phyloP scores from a whole-genome alignment of 2,888 invertebrate species.

The Diloba caeruleocephala region DNA sequence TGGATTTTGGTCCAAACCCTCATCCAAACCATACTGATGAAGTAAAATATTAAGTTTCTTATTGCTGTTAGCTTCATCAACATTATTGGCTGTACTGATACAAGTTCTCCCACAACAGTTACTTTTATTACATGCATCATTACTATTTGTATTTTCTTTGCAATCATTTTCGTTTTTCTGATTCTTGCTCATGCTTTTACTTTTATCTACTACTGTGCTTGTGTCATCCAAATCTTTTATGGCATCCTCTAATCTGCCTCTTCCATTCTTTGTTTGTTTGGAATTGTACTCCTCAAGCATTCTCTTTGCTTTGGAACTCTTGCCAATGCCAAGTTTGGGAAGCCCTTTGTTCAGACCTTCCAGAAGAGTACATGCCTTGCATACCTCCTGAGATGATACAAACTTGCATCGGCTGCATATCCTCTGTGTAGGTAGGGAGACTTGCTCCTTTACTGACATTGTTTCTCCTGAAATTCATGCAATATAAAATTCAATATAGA shows the following conservation, averaged over 20 bases:
- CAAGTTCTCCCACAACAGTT: slow-evolving; percentile 64
- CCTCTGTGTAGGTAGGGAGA: slow-evolving; percentile 94
- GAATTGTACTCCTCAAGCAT: slow-evolving; percentile 89
- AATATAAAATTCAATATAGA: too few relatives aligned
- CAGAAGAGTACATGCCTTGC: slow-evolving; percentile 98
- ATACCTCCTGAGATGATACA: slow-evolving; percentile 97
- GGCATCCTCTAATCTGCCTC: slow-evolving; percentile 50
- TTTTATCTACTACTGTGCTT: slow-evolving; percentile 43
- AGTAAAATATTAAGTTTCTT: slow-evolving; percentile 70
- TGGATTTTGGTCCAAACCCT: slow-evolving; percentile 31
- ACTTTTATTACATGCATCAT: slow-evolving; percentile 46
- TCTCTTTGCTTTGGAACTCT: slow-evolving; percentile 93
- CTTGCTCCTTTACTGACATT: slow-evolving; percentile 94
- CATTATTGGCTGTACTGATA: slow-evolving; percentile 46
- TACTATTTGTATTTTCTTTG: slow-evolving; percentile 26
- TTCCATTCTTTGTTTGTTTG: slow-evolving; percentile 58
- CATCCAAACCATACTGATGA: slow-evolving; percentile 69
- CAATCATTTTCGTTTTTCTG: slow-evolving; percentile 46
- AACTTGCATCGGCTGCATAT: slow-evolving; percentile 96
- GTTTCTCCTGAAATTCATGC: slow-evolving; percentile 92
- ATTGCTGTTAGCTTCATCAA: slow-evolving; percentile 51
- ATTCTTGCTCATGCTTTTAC: slow-evolving; percentile 55
- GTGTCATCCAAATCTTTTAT: slow-evolving; percentile 68
- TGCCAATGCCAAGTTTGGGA: slow-evolving; percentile 97
- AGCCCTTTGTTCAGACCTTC: slow-evolving; percentile 98